These are phyloP conservation scores for Strigamia crassipes DNA, from an alignment of 2,888 invertebrate genomes.

Conservation along the genomic window DNA sequence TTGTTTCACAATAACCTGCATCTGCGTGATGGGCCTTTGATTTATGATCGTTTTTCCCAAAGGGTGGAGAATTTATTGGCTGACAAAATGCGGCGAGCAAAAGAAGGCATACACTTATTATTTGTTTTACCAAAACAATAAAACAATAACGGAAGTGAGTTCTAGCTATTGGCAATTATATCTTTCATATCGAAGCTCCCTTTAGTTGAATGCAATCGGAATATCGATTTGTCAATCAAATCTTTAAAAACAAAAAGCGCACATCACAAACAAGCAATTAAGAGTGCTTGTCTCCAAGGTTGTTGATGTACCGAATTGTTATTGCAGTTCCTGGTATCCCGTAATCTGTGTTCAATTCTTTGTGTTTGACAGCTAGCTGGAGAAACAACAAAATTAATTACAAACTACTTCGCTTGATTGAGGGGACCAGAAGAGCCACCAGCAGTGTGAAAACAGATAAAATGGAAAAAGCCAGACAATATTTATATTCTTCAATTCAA, in stretches of 20 bases:
- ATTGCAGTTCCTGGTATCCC: not conserved
- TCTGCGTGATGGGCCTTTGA: not conserved
- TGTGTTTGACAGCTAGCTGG: not conserved
- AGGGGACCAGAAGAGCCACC: not conserved
- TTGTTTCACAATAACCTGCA: not conserved
- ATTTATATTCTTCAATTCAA: too few species aligned
- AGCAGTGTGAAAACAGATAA: too few species aligned
- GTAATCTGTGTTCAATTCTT: not conserved
- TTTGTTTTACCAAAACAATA: not conserved
- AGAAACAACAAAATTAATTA: too few species aligned
- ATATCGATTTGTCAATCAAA: slow-evolving; percentile 4
- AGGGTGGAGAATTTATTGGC: not conserved
- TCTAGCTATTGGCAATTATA: not conserved
- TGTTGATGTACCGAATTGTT: not conserved
- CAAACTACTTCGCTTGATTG: not conserved
- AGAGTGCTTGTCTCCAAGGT: not conserved
- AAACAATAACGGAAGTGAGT: not conserved
- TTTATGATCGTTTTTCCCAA: not conserved
- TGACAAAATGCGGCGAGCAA: not conserved
- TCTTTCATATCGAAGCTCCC: not conserved
- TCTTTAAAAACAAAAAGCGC: not conserved
- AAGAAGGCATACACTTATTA: not conserved
- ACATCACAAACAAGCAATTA: not conserved
- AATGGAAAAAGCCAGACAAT: too few species aligned
- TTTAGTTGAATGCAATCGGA: not conserved